A percentile compares a stretch with the other conserved stretches of the same genome.
Evolutionary conservation across 2,888 invertebrate species (phyloP).

Genomic region (Ophonus ardosiacus): DNA sequence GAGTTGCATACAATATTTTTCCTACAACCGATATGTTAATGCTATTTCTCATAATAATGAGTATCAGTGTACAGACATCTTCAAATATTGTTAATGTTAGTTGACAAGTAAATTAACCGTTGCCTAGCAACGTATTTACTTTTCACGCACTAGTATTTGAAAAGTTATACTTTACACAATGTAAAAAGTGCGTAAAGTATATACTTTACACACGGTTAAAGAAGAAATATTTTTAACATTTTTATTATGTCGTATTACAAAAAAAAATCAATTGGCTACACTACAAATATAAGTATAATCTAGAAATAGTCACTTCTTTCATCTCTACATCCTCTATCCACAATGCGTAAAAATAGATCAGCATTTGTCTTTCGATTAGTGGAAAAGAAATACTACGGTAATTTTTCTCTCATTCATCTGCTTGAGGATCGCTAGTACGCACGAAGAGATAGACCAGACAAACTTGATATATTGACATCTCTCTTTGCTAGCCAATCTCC

Average conservation of each 20-base stretch:
- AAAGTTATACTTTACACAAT: too few species aligned
- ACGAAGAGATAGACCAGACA: not conserved
- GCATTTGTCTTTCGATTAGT: not conserved
- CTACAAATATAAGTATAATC: not conserved
- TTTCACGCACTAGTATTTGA: too few species aligned
- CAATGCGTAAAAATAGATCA: not conserved
- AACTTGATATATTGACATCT: conserved; percentile 12
- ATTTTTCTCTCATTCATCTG: not conserved
- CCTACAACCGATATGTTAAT: too few species aligned
- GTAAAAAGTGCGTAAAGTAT: too few species aligned
- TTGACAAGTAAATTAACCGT: too few species aligned
- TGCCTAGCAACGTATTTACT: too few species aligned
- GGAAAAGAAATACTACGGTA: not conserved
- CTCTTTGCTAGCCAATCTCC: not conserved
- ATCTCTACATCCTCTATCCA: not conserved
- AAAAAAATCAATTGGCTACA: not conserved
- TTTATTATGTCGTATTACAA: not conserved
- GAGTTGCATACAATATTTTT: too few species aligned
- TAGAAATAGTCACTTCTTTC: not conserved
- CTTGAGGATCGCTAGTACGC: not conserved
- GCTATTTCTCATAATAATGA: too few species aligned
- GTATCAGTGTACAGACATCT: too few species aligned
- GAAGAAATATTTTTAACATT: too few species aligned
- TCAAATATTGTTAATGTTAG: too few species aligned
- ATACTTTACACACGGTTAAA: too few species aligned